Evolutionary conservation across 2,888 invertebrate genomes (phyloP).

Genomic region (Acleris laterana): DNA sequence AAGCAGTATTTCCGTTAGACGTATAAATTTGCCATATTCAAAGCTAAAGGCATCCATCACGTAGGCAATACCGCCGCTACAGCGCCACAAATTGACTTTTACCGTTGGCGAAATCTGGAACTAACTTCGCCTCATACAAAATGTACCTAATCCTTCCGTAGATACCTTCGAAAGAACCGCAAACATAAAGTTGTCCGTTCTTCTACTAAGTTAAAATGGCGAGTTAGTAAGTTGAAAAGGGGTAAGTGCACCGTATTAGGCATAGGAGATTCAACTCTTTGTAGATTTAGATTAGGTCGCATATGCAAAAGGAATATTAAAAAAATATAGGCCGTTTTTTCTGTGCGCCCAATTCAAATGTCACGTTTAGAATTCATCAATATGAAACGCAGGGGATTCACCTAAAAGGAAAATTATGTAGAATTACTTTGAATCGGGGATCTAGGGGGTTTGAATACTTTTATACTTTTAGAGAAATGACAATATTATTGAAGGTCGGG

Average conservation of each 20-base stretch:
- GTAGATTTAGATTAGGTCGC: no score
- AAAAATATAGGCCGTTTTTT: no score
- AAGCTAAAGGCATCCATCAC: constrained; percentile 3
- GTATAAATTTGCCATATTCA: neutral
- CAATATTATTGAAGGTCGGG: constrained; percentile 20
- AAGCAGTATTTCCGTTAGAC: no score
- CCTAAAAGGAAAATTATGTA: constrained; percentile 25
- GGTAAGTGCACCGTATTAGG: no score
- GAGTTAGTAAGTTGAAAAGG: no score
- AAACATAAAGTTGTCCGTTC: no score
- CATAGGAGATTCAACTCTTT: no score
- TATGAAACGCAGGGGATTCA: constrained; percentile 6
- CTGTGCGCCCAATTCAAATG: no score
- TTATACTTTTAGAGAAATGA: constrained; percentile 22
- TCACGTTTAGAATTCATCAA: constrained; percentile 17
- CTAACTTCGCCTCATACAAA: neutral
- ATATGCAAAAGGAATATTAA: no score
- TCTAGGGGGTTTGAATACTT: constrained; percentile 8
- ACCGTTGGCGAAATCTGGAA: neutral
- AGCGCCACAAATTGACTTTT: constrained; percentile 4
- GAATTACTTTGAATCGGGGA: constrained; percentile 8
- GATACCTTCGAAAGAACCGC: no score
- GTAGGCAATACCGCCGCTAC: neutral
- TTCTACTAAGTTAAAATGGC: no score
- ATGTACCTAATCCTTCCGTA: neutral